phyloP scores from a whole-genome alignment of 2,113 vertebrate species.

The Tylochromis polylepis region DNA sequence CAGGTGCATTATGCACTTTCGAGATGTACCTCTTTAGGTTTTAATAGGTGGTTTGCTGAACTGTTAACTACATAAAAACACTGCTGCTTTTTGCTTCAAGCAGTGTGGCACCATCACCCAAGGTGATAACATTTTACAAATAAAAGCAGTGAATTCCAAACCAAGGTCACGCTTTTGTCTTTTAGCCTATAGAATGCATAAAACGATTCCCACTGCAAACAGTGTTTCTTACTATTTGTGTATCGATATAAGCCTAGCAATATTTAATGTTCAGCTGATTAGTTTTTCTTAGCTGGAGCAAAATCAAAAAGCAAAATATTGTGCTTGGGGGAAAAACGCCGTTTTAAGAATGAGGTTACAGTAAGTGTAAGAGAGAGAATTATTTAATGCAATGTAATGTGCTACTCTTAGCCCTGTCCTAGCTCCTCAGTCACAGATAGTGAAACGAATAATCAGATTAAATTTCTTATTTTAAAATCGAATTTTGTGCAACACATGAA shows the following conservation, averaged over 20 bases:
- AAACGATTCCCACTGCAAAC: background rate
- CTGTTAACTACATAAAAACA: slow-evolving; percentile 28
- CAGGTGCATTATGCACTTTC: background rate
- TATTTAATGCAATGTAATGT: background rate
- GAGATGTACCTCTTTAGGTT: slow-evolving; percentile 11
- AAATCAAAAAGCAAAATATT: background rate
- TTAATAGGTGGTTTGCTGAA: slow-evolving; percentile 17
- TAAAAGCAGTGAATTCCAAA: slow-evolving; percentile 55
- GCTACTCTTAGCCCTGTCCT: background rate
- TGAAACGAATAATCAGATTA: background rate
- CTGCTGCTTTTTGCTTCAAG: slow-evolving; percentile 50
- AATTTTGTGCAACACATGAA: background rate
- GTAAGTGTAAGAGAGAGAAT: background rate
- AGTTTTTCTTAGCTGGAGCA: background rate
- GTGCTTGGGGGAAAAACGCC: background rate
- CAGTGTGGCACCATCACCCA: slow-evolving; percentile 37
- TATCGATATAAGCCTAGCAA: background rate
- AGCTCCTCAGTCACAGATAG: background rate
- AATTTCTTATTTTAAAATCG: background rate
- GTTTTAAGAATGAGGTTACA: background rate
- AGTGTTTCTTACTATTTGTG: background rate
- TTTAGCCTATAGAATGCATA: background rate
- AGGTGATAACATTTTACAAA: slow-evolving; percentile 63
- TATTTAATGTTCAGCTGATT: background rate
- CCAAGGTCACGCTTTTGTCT: background rate